Percentiles rank a stretch among this genome's conserved stretches.
phyloP scores from a whole-genome alignment of 92 coral and sea anemone genomes.

The Epizoanthus ramosus region DNA sequence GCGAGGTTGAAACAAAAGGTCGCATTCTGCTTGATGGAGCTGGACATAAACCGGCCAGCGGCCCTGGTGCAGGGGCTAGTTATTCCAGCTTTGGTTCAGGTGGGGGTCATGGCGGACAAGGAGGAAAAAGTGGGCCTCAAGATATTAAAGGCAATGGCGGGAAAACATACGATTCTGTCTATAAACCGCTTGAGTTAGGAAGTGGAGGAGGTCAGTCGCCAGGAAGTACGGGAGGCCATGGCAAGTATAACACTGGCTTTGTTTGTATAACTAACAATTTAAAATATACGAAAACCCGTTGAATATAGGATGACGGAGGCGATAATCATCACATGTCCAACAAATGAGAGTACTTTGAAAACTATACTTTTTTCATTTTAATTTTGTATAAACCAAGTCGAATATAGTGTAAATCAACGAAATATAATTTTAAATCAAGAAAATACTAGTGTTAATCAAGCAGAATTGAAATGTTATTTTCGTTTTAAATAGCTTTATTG shows the following conservation, averaged over 20 bases:
- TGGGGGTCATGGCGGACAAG: constrained; percentile 73
- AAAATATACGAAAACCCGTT: too few species aligned
- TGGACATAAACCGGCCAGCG: constrained; percentile 53
- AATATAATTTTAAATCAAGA: too few species aligned
- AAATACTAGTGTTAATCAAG: too few species aligned
- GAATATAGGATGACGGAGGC: too few species aligned
- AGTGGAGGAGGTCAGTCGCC: constrained; percentile 70
- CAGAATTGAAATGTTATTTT: too few species aligned
- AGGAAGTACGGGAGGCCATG: constrained; percentile 56
- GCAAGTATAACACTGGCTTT: constrained; percentile 15
- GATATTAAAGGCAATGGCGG: constrained; percentile 43
- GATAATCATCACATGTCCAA: too few species aligned
- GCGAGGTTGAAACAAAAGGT: constrained; percentile 64
- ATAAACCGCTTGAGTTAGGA: constrained; percentile 58
- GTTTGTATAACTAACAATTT: neutral
- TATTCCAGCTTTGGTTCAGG: constrained; percentile 62
- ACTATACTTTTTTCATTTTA: too few species aligned
- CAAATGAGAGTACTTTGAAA: too few species aligned
- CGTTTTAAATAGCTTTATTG: too few species aligned
- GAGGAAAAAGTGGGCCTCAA: constrained; percentile 50
- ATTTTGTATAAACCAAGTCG: too few species aligned
- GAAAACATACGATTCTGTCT: constrained; percentile 64
- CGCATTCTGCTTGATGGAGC: constrained; percentile 54
- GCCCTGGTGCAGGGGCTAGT: constrained; percentile 53
- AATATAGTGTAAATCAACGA: too few species aligned